Conservation (phyloP, 1,140 invertebrate genomes). For the Brachionus rotundiformis region DNA sequence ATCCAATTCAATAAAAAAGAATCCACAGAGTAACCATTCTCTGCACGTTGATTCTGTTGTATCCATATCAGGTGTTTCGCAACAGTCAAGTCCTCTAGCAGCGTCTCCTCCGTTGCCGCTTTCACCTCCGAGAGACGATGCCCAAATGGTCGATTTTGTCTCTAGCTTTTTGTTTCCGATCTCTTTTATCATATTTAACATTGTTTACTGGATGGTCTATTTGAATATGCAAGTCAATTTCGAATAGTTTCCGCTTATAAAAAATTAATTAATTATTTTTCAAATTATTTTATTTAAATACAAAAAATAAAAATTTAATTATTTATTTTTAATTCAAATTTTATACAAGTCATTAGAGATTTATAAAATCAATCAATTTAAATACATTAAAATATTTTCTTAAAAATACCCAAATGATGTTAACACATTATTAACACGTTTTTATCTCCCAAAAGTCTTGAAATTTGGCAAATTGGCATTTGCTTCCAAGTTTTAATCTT, state of each 20-base stretch:
- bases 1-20: conserved; percentile 44
- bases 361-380: too few species aligned
- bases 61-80: neutral
- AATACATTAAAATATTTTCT: too few species aligned
- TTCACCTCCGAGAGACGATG: conserved; percentile 17
- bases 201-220: conserved; percentile 52
- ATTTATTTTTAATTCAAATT: neutral
- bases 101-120: neutral
- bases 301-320: neutral
- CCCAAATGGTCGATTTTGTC: conserved; percentile 51
- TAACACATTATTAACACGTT: too few species aligned
- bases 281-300: too few species aligned
- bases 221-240: conserved; percentile 51
- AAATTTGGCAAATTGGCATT: too few species aligned
- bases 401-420: too few species aligned
- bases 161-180: conserved; percentile 50
- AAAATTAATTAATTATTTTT: neutral
- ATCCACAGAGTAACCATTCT: conserved; percentile 35
- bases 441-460: too few species aligned
- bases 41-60: conserved; percentile 48
- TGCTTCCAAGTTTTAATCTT: too few species aligned
- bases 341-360: too few species aligned
- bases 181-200: conserved; percentile 51
- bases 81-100: conserved; percentile 1
- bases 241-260: neutral